Evolutionary conservation across 2,888 invertebrate species (phyloP), one percentile per base, ranked within the genome.

Genomic region (Fragum fragum): DNA sequence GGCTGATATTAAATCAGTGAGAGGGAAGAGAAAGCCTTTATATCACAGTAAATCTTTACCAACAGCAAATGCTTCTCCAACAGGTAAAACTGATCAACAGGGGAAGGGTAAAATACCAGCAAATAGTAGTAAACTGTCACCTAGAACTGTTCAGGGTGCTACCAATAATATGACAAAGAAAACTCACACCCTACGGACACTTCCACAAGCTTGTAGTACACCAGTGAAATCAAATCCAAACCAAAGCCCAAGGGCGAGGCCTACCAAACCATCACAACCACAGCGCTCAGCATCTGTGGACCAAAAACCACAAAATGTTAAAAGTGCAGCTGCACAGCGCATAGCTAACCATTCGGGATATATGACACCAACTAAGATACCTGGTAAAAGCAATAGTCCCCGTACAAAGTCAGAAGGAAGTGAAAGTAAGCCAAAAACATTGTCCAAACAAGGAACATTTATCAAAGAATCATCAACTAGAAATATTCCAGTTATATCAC

Each of bases 391-490:
- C 16, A 47, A 47, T 16, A 76, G 76, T 63, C 76, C 69, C 5
- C 36, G 66, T 29, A 57, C 59, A 18, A 73, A 73, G 23, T 68
- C 61, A 23, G 74, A 77, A 5, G 42, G 28, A 9, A 28, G 29
- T 21, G 75, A 78, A 55, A 91, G 90, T 23, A 81, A 90, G 76
- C 92, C 92, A 18, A 90, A 88, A 74, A 89, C 90, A 0, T 88
- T 90, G 1, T 97, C 97, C 87, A 96, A 98, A 36, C 98, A 98
- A 94, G 98, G 98, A 18, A 98, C 98, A 0, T 98, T 98, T 93
- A 97, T 98, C 0, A 98, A 98, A 94, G 98, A 98, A 89, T 90
- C 93, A n/a, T 87, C 92, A 23, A 86, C 90, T 5, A 79, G 76
- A 21, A 90, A 88, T 79, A 88, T 87, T 14, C 90, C 91, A 9